Percentiles rank a stretch among this genome's conserved stretches.
Conservation (phyloP, 2,797 vertebrate genomes). For the Adelosebastes latens region DNA sequence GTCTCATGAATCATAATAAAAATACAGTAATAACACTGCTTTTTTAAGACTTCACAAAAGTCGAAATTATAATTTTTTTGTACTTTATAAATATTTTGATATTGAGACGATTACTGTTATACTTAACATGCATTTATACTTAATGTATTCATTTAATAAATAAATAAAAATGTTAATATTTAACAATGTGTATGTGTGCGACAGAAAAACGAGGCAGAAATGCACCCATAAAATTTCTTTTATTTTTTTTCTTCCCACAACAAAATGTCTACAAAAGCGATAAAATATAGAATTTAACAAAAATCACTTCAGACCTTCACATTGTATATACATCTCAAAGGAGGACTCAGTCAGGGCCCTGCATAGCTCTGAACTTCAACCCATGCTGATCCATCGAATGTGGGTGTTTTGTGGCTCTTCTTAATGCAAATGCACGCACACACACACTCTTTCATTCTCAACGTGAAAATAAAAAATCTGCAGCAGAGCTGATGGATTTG, state of each 20-base stretch:
- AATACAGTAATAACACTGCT: neutral
- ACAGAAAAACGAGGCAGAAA: slow-evolving; percentile 75
- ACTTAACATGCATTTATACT: neutral
- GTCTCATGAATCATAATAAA: neutral
- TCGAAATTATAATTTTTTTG: neutral
- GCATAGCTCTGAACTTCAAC: slow-evolving; percentile 75
- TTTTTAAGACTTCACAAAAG: neutral
- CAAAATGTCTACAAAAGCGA: slow-evolving; percentile 97
- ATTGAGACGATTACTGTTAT: neutral
- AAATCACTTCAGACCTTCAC: slow-evolving; percentile 92
- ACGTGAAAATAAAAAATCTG: slow-evolving; percentile 44
- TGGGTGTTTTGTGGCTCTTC: slow-evolving; percentile 69
- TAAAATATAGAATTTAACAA: slow-evolving; percentile 96
- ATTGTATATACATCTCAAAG: slow-evolving; percentile 93
- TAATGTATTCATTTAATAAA: neutral
- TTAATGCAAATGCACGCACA: slow-evolving; percentile 45
- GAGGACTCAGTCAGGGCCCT: slow-evolving; percentile 83
- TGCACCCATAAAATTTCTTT: slow-evolving; percentile 90
- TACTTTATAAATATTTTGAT: slow-evolving; percentile 7
- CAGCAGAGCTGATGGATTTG: slow-evolving; percentile 53
- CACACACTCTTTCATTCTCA: slow-evolving; percentile 25
- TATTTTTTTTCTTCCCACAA: slow-evolving; percentile 91
- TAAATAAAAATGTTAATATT: neutral
- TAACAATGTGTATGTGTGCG: neutral
- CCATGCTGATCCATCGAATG: slow-evolving; percentile 59